Evolutionary conservation across 1,140 invertebrate species (phyloP).

Genomic region (Megalopta genalis): DNA sequence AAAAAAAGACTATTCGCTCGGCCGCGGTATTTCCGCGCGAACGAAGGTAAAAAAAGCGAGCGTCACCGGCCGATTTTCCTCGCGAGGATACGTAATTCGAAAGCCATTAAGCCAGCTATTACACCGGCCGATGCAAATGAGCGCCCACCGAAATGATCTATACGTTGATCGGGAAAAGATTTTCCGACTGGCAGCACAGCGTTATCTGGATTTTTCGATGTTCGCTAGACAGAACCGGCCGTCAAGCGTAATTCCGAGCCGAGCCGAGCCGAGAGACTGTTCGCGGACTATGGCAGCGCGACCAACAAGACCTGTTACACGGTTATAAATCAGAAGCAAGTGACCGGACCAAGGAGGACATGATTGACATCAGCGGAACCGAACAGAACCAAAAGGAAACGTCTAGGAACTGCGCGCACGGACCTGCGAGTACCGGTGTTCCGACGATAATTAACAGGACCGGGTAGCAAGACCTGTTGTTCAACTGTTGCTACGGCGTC

Average conservation of each 20-base stretch:
- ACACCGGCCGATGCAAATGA: no score
- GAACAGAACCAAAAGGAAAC: not conserved
- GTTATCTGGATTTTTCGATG: not conserved
- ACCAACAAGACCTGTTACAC: slow-evolving; percentile 7
- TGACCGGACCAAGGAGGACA: slow-evolving; percentile 1
- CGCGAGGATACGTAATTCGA: no score
- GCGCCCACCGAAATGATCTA: no score
- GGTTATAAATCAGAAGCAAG: slow-evolving; percentile 7
- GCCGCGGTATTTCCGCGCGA: no score
- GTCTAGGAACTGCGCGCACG: not conserved
- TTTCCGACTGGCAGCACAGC: no score
- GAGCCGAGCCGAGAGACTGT: not conserved
- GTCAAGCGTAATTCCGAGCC: not conserved
- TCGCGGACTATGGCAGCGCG: not conserved
- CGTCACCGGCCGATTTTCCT: no score
- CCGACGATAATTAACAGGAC: slow-evolving; percentile 21
- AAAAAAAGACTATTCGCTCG: no score
- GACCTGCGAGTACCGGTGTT: no score
- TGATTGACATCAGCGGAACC: slow-evolving; percentile 20
- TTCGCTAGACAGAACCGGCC: not conserved
- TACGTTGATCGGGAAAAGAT: no score
- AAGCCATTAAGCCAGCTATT: no score
- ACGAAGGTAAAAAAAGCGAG: no score
- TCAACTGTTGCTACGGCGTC: no score
- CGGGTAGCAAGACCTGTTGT: not conserved